Evolutionary conservation across 2,113 vertebrate species (phyloP), one percentile per base, ranked within the genome.

Genomic region (Ranitomeya imitator): DNA sequence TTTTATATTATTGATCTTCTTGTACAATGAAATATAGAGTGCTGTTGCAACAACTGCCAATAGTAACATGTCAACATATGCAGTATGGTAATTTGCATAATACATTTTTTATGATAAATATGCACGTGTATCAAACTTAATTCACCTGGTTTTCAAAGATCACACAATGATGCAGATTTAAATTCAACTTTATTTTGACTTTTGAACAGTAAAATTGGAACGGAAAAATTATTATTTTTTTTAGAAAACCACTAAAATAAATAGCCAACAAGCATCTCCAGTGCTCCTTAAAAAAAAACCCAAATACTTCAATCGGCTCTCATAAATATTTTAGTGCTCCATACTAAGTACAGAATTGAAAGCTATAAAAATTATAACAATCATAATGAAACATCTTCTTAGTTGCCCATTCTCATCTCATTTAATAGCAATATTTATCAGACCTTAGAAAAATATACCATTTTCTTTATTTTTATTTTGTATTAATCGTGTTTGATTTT

Each of bases 381-480:
- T 86, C 57, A 86, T 81, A 51, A 86, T 86, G 55, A 61, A 79
- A 69, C 77, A 16, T 37, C 65, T 55, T 54, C 12, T 31, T n/a
- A n/a, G 9, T 61, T 55, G 52, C n/a, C 21, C 26, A 26, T 54
- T 31, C 19, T 7, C 21, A 8, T 78, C 37, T 52, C 12, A 7
- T 45, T 7, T 31, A 19, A 76, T 76, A 16, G 11, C 55, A 85
- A 85, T 74, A 85, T 86, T 86, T 77, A 61, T 86, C 31, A 61
- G 18, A 86, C 0, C 2, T 91, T 94, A 93, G 89, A 95, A 95
- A 95, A 95, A 95, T 94, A 95, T 23, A 93, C 92, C 91, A 93
- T 92, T 91, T 90, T 90, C 78, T 86, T 83, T 83, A n/a, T 77
- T 90, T 8, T 67, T 67, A 7, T 74, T 74, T 74, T 74, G 45